These are phyloP conservation scores for Alauda arvensis DNA, from an alignment of 2,797 vertebrate species.

Conservation along the genomic window DNA sequence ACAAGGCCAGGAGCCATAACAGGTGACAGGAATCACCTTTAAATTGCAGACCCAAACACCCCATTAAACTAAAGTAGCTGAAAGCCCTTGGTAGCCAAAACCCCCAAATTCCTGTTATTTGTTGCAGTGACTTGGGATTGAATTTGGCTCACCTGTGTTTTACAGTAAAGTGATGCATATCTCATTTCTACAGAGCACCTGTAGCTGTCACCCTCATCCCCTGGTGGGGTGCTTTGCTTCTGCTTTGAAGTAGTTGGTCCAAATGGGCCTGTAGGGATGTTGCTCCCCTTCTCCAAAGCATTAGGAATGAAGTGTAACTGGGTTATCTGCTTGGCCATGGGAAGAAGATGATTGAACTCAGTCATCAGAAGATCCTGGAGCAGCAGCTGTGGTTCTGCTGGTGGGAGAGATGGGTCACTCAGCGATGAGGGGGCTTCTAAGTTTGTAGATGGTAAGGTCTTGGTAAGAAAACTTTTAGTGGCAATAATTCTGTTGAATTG, in stretches of 20 bases:
- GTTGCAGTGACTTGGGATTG: neutral
- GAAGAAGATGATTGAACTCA: neutral
- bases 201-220: neutral
- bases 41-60: neutral
- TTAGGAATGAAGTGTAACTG: neutral
- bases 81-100: neutral
- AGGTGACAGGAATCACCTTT: neutral
- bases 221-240: neutral
- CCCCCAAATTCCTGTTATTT: neutral
- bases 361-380: neutral
- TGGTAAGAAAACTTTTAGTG: neutral
- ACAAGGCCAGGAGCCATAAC: neutral
- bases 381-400: neutral
- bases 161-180: neutral
- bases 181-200: neutral
- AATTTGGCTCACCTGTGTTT: neutral
- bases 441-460: neutral
- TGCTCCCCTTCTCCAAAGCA: neutral
- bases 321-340: neutral
- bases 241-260: neutral
- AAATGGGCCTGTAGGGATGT: neutral
- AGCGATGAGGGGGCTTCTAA: neutral
- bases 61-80: neutral
- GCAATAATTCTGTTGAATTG: neutral
- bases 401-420: neutral